Evolutionary conservation across 2,113 vertebrate genomes (phyloP).

Genomic region (Aptenodytes patagonicus): DNA sequence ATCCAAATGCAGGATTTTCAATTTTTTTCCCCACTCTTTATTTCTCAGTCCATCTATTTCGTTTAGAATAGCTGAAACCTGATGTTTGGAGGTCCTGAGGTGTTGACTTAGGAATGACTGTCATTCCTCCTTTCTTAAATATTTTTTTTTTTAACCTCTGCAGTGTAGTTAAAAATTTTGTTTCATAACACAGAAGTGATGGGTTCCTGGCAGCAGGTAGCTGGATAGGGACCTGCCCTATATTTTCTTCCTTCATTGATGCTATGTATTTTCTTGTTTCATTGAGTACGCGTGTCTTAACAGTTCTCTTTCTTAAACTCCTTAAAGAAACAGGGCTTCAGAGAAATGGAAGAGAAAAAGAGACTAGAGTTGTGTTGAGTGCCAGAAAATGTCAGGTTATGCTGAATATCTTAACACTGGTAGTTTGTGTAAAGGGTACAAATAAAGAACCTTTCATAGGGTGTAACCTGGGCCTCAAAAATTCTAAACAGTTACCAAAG

Average conservation of each 20-base stretch:
- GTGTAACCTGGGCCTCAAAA: background rate
- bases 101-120: background rate
- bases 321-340: background rate
- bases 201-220: background rate
- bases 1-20: background rate
- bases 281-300: background rate
- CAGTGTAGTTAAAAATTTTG: background rate
- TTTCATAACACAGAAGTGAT: background rate
- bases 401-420: background rate
- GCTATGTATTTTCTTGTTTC: background rate
- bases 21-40: accelerated
- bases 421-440: background rate
- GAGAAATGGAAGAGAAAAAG: background rate
- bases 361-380: background rate
- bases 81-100: background rate
- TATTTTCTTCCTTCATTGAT: background rate
- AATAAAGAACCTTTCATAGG: background rate
- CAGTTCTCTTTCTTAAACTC: background rate
- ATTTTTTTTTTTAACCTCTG: background rate
- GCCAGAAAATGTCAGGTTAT: background rate
- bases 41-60: background rate
- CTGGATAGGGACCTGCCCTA: background rate
- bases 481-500: background rate
- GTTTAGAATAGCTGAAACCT: background rate
- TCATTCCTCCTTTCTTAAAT: background rate